Evolutionary conservation across 2,888 invertebrate genomes (phyloP).

Genomic region (Cryptocheilus praepositus): DNA sequence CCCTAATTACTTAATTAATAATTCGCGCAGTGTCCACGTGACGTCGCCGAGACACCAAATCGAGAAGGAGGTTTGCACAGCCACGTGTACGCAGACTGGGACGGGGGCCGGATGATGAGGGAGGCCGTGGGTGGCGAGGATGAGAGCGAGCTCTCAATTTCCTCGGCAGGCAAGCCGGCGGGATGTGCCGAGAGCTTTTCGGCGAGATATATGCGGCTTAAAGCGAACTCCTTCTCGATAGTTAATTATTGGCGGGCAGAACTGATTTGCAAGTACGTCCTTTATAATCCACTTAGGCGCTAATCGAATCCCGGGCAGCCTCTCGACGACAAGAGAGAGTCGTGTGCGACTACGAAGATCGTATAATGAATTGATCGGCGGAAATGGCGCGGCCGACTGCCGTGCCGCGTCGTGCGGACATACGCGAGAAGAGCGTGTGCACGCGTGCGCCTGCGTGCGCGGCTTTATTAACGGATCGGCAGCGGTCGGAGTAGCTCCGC

Average conservation of each 20-base stretch:
- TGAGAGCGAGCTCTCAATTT: slow-evolving; percentile 45
- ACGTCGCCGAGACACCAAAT: slow-evolving; percentile 25
- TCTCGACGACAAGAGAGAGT: slow-evolving; percentile 45
- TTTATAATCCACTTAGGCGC: slow-evolving; percentile 59
- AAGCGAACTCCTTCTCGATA: slow-evolving; percentile 56
- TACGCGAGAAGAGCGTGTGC: too few relatives aligned
- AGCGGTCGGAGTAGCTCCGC: too few relatives aligned
- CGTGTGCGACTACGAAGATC: slow-evolving; percentile 22
- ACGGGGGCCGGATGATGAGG: not conserved
- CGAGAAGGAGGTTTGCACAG: slow-evolving; percentile 39
- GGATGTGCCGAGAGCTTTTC: slow-evolving; percentile 6
- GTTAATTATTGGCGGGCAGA: slow-evolving; percentile 57
- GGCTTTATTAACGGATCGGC: too few relatives aligned
- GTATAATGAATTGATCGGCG: slow-evolving; percentile 1
- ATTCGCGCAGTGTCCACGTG: slow-evolving; percentile 26
- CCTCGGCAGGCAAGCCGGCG: slow-evolving; percentile 44
- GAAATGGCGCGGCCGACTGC: not conserved
- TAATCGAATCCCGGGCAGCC: slow-evolving; percentile 50
- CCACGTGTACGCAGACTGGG: slow-evolving; percentile 20
- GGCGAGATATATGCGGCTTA: slow-evolving; percentile 39
- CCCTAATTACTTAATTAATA: slow-evolving; percentile 48
- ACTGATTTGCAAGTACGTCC: slow-evolving; percentile 60
- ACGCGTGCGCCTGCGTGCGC: too few relatives aligned
- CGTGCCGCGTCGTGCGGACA: too few relatives aligned
- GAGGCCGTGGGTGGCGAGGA: not conserved